These are phyloP conservation scores for Pollachius pollachius DNA, from an alignment of 2,113 vertebrate genomes.

Conservation along the genomic window DNA sequence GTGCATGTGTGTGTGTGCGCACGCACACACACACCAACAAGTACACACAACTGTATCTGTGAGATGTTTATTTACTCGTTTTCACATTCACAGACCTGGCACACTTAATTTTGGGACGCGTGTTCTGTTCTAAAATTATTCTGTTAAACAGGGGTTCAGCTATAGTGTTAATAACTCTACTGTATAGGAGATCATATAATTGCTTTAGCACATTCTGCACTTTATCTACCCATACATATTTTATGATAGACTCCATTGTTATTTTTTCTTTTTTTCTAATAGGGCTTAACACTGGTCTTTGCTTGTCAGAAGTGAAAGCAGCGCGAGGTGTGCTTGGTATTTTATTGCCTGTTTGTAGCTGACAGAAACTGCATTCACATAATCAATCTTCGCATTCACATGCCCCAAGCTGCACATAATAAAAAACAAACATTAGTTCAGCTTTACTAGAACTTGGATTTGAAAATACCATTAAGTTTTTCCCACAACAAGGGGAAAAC, in stretches of 20 bases:
- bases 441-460: slow-evolving; percentile 53
- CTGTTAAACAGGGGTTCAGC: background rate
- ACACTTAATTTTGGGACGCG: background rate
- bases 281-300: slow-evolving; percentile 45
- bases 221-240: slow-evolving; percentile 66
- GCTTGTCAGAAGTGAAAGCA: slow-evolving; percentile 59
- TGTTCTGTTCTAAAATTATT: background rate
- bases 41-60: slow-evolving; percentile 4
- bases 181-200: slow-evolving; percentile 37
- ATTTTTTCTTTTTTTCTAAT: slow-evolving; percentile 31
- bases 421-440: slow-evolving; percentile 57
- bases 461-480: slow-evolving; percentile 56
- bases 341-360: slow-evolving; percentile 68
- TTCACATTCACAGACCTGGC: background rate
- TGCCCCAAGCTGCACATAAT: slow-evolving; percentile 63
- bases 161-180: slow-evolving; percentile 43
- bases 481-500: slow-evolving; percentile 21
- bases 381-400: slow-evolving; percentile 71
- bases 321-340: slow-evolving; percentile 65
- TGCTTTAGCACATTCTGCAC: slow-evolving; percentile 43
- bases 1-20: too few species aligned
- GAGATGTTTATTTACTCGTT: background rate
- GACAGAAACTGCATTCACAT: slow-evolving; percentile 64
- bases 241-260: slow-evolving; percentile 66
- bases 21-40: too few species aligned